Evolutionary conservation across 2,797 vertebrate genomes (phyloP), one percentile per base, ranked within the genome.

Genomic region (Sebastiscus albofasciatus): DNA sequence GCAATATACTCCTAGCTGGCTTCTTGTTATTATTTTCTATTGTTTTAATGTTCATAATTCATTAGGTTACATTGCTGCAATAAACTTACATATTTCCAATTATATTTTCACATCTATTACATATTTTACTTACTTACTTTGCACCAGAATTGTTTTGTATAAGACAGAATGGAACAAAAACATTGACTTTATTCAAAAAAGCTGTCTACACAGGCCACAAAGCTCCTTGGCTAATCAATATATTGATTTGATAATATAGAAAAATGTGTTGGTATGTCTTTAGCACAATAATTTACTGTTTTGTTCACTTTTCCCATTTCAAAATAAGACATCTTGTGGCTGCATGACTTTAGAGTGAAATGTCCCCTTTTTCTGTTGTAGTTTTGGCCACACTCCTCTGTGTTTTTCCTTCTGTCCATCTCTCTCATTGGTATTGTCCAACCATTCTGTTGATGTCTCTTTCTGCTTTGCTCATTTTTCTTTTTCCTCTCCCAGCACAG

Each of bases 401-500:
- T 87, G 68, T 80, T 67, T 87, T 81, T 81, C 65, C 60, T 77
- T 87, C 78, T 80, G 80, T 91, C 86, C 80, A 29, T 88, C 83
- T 64, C 78, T 77, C 76, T 86, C 81, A 8, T 64, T 89, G 80
- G 72, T 86, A 83, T 87, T 90, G 91, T 90, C 85, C 87, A 81
- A 70, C 76, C 69, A 65, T 87, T 94, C 91, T 85, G 91, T 89
- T 90, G 88, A 91, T 89, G 88, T 93, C 89, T 89, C 80, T 90
- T 61, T 87, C 82, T 86, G 72, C 92, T 81, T 82, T 75, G 71
- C 87, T 91, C 85, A 85, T 91, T 93, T 92, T 82, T 89, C 80
- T 92, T 85, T 75, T 88, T 88, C 82, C 84, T 71, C n/a, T 85
- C 91, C 90, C 90, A 85, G 80, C 82, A 74, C 84, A 33, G 84